phyloP scores from a whole-genome alignment of 2,797 vertebrate genomes.

The Trachops cirrhosus region DNA sequence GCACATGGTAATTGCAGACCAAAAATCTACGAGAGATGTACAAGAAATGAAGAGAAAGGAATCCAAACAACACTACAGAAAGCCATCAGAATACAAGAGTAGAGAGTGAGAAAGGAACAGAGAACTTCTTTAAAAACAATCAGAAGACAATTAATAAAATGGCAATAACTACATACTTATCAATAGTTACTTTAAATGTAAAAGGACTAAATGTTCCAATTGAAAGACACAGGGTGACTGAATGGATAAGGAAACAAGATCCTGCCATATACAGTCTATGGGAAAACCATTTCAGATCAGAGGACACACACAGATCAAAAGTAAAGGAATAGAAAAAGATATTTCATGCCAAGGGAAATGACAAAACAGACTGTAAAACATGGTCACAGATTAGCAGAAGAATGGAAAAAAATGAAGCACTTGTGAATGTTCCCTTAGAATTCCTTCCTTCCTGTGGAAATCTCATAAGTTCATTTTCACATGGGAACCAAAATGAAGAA shows the following conservation, averaged over 20 bases:
- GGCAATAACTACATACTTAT: background rate
- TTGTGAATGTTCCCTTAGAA: background rate
- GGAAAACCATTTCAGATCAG: background rate
- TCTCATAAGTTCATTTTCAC: slow-evolving; percentile 19
- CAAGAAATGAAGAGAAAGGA: background rate
- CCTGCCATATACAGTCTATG: background rate
- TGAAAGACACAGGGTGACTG: background rate
- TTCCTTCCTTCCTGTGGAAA: slow-evolving; percentile 20
- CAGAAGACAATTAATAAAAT: background rate
- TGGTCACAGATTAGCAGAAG: background rate
- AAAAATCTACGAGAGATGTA: background rate
- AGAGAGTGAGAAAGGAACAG: background rate
- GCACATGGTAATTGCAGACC: background rate
- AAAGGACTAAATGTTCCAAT: background rate
- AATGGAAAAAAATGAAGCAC: background rate
- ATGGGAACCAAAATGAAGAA: slow-evolving; percentile 19
- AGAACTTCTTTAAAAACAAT: background rate
- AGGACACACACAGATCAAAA: background rate
- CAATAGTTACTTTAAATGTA: background rate
- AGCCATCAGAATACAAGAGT: background rate
- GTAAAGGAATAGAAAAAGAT: background rate
- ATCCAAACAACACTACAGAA: background rate
- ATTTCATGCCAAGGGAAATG: background rate
- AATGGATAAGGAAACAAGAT: background rate
- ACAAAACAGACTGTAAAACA: background rate